Conservation (phyloP, 2,797 vertebrate genomes). For the Odontamblyopus rebecca region DNA sequence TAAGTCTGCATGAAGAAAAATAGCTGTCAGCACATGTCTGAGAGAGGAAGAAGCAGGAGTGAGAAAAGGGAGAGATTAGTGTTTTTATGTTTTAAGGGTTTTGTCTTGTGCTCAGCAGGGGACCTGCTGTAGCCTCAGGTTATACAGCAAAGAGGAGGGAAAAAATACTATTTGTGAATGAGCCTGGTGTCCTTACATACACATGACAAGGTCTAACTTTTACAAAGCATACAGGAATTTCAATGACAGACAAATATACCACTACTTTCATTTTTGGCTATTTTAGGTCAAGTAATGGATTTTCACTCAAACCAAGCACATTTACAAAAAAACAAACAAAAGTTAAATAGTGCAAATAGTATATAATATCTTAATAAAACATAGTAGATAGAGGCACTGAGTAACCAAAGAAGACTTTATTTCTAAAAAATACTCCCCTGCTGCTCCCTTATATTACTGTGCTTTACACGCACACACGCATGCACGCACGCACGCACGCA, state of each 20-base stretch:
- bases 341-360: neutral
- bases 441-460: conserved; percentile 12
- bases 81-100: conserved; percentile 80
- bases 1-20: conserved; percentile 1
- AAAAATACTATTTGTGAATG: conserved; percentile 40
- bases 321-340: neutral
- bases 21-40: conserved; percentile 5
- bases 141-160: conserved; percentile 90
- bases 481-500: too few relatives aligned
- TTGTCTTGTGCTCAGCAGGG: conserved; percentile 86
- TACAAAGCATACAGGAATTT: neutral
- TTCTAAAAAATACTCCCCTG: conserved; percentile 35
- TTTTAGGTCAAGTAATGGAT: neutral
- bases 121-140: conserved; percentile 84
- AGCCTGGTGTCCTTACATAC: conserved; percentile 5
- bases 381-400: neutral
- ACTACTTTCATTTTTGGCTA: neutral
- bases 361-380: neutral
- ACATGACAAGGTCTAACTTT: neutral
- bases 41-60: conserved; percentile 1
- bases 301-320: neutral
- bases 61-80: conserved; percentile 41
- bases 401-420: conserved; percentile 27
- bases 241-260: neutral
- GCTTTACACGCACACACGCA: neutral